A percentile compares a stretch with the other conserved stretches of the same genome.
phyloP scores from a whole-genome alignment of 2,888 invertebrate genomes.

The Blastobasis lacticolella region DNA sequence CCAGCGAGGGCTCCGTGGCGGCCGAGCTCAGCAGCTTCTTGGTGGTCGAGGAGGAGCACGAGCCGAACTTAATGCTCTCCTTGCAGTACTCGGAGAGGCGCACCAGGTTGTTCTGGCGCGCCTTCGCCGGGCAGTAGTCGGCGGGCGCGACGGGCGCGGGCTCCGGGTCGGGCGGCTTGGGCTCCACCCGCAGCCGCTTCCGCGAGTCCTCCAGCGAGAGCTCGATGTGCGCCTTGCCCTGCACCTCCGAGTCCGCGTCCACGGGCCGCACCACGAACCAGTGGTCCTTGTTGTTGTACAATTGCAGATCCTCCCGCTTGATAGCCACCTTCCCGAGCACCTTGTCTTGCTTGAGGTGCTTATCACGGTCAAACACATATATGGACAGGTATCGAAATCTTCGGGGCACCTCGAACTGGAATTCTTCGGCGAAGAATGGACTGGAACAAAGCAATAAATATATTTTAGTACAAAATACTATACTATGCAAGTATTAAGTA shows the following conservation, averaged over 20 bases:
- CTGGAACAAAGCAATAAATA: conserved; percentile 63
- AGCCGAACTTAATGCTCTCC: conserved; percentile 64
- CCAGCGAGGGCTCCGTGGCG: conserved; percentile 54
- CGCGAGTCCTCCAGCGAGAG: conserved; percentile 79
- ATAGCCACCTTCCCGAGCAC: conserved; percentile 87
- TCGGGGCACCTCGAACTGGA: conserved; percentile 93
- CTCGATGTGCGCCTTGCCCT: conserved; percentile 91
- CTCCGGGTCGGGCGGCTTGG: conserved; percentile 63
- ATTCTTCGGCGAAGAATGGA: conserved; percentile 95
- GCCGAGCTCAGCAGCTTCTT: conserved; percentile 58
- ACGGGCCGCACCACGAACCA: conserved; percentile 92
- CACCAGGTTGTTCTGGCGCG: conserved; percentile 58
- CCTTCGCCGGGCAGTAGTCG: conserved; percentile 46
- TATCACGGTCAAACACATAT: conserved; percentile 90
- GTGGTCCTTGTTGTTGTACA: conserved; percentile 93
- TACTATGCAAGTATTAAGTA: too few relatives aligned
- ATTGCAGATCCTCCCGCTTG: conserved; percentile 88
- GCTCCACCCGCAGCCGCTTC: conserved; percentile 66
- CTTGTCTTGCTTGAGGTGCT: conserved; percentile 88
- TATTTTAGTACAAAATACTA: too few relatives aligned
- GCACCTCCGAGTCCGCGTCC: conserved; percentile 93
- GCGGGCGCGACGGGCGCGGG: conserved; percentile 19
- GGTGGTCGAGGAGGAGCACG: conserved; percentile 64
- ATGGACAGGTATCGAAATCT: conserved; percentile 91
- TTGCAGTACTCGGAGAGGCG: conserved; percentile 65